These are phyloP conservation scores for Psammodynastes pulverulentus DNA, from an alignment of 2,113 vertebrate species.

Conservation along the genomic window DNA sequence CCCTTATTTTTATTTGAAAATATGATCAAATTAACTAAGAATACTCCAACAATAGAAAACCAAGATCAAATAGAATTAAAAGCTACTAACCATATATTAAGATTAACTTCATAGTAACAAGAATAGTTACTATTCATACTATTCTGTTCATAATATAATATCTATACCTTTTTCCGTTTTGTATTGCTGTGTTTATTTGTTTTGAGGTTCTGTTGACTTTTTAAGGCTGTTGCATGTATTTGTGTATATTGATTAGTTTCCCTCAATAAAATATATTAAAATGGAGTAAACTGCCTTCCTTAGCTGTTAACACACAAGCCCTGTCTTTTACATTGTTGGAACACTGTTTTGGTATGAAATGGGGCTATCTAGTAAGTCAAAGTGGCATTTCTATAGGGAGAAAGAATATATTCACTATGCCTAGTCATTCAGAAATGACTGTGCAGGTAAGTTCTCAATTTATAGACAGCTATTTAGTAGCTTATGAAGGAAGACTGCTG, in stretches of 20 bases:
- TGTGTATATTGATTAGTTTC: background rate
- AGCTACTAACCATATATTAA: background rate
- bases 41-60: background rate
- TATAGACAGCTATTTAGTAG: background rate
- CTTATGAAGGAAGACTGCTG: background rate
- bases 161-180: background rate
- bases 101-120: background rate
- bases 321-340: background rate
- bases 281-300: background rate
- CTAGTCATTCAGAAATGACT: background rate
- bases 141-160: background rate
- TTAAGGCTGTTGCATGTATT: background rate
- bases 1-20: background rate
- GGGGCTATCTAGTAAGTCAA: constrained; percentile 9
- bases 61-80: background rate
- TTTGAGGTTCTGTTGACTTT: background rate
- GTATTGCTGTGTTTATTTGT: background rate
- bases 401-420: background rate
- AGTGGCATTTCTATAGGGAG: background rate
- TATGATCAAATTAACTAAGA: background rate
- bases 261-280: background rate
- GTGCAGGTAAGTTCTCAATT: background rate
- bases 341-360: background rate
- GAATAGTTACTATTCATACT: no score
- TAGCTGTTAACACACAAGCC: background rate